Base-by-base conservation (phyloP, 2,797 vertebrate genomes). In the Schizopygopsis pylzovi region DNA sequence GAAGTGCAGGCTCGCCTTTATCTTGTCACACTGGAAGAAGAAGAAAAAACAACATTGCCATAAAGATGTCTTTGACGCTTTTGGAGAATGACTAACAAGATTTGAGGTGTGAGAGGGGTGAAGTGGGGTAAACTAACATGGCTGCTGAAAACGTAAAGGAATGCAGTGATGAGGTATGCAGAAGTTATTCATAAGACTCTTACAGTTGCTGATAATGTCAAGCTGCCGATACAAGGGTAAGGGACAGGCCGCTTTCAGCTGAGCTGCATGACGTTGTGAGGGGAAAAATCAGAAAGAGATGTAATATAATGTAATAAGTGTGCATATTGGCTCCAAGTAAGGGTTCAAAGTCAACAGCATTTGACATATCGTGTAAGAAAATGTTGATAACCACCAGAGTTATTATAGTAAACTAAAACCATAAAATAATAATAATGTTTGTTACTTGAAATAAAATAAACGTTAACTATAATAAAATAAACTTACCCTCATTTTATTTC, bases 21-120 rank as follows among this genome's bases (percentile, higher is more conserved):
- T 90, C 86, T 89, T 85, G 89, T 92, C 91, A 90, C 82, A 87
- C 86, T 87, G 89, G 68, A 85, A 82, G 56, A 61, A 83, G 81
- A 85, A 83, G 54, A 83, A 79, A 89, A 76, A 86, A 87, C 6
- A 86, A 59, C 82, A 84, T 86, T 41, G 76, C 63, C 80, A 92
- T 89, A 84, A 89, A 93, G 92, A 92, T 61, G 86, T 82, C 83
- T 88, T 88, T 89, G 75, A 83, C 76, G 45, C 85, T 82, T 85
- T 84, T 88, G 84, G 85, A 91, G 83, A 90, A 87, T 86, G 81
- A 87, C 85, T 86, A 89, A 88, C 70, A 83, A 88, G 86, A 86
- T 59, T 63, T 81, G 33, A 81, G 67, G 54, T 61, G 84, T 59
- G 63, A 28, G 75, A 43, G 41, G 63, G 82, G 84, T 79, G 70